phyloP scores from a whole-genome alignment of 2,888 invertebrate genomes.

The Drosophila peninsularis region DNA sequence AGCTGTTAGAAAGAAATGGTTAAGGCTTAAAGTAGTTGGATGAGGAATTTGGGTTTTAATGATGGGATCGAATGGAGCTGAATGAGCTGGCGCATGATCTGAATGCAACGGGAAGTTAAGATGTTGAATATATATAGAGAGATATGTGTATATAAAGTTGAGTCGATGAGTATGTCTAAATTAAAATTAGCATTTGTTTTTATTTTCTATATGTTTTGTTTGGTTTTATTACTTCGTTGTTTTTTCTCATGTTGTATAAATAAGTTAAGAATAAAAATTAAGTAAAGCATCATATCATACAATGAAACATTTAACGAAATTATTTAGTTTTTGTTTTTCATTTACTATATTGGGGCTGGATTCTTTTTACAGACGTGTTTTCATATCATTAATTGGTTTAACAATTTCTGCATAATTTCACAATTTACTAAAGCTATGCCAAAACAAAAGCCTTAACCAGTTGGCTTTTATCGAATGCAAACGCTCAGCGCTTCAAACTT shows the following conservation, averaged over 20 bases:
- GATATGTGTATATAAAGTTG: conserved; percentile 30
- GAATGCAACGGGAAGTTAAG: conserved; percentile 47
- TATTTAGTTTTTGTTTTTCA: conserved; percentile 53
- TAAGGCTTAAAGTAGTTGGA: conserved; percentile 60
- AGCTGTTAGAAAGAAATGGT: conserved; percentile 68
- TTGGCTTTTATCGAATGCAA: conserved; percentile 50
- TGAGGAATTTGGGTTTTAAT: conserved; percentile 4
- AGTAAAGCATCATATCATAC: conserved; percentile 72
- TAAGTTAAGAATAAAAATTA: conserved; percentile 76
- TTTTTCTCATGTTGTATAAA: conserved; percentile 59
- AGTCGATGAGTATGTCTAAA: conserved; percentile 62
- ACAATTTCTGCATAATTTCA: conserved; percentile 64
- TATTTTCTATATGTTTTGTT: conserved; percentile 70
- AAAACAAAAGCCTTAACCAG: conserved; percentile 54
- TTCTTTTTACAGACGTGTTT: conserved; percentile 73
- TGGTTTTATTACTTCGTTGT: conserved; percentile 68
- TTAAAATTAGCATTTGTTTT: conserved; percentile 68
- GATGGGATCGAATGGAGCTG: conserved; percentile 10
- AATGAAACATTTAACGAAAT: conserved; percentile 84
- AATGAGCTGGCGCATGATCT: conserved; percentile 17
- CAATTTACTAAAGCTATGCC: conserved; percentile 70
- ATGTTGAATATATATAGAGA: conserved; percentile 23
- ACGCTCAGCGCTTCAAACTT: conserved; percentile 73
- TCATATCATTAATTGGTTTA: conserved; percentile 39
- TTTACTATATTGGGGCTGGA: conserved; percentile 57